Percentiles rank a stretch among this genome's conserved stretches.
phyloP scores from a whole-genome alignment of 2,113 vertebrate species.

The Riparia riparia region DNA sequence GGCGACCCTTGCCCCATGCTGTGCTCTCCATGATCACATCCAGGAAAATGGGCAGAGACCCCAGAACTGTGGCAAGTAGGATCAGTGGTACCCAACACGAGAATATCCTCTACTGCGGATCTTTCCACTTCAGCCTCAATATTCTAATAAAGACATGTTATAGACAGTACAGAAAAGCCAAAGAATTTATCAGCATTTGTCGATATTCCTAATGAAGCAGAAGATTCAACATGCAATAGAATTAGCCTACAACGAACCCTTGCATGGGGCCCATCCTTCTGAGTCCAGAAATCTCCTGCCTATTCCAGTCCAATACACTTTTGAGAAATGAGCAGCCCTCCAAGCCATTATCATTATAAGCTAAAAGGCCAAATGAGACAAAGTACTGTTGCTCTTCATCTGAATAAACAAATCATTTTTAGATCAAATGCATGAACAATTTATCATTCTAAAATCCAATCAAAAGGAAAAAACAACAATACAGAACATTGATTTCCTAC shows the following conservation, averaged over 20 bases:
- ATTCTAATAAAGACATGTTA: slow-evolving; percentile 7
- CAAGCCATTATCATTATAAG: slow-evolving; percentile 43
- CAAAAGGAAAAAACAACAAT: slow-evolving; percentile 62
- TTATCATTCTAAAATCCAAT: slow-evolving; percentile 53
- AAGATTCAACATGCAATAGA: slow-evolving; percentile 71
- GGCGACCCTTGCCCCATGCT: accelerated
- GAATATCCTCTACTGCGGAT: background rate
- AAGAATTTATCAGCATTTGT: slow-evolving; percentile 77
- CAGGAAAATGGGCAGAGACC: background rate
- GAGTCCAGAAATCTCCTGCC: slow-evolving; percentile 47
- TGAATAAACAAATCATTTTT: slow-evolving; percentile 60
- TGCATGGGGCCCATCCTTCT: slow-evolving; percentile 6
- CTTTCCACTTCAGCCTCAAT: background rate
- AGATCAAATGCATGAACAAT: slow-evolving; percentile 41
- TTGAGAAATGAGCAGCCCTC: slow-evolving; percentile 55
- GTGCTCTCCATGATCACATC: accelerated
- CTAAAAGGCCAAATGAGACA: slow-evolving; percentile 64
- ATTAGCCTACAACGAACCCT: slow-evolving; percentile 69
- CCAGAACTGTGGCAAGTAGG: background rate
- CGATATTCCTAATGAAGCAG: slow-evolving; percentile 78
- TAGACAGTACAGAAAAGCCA: slow-evolving; percentile 42
- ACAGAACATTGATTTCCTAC: slow-evolving; percentile 61
- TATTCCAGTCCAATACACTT: slow-evolving; percentile 54
- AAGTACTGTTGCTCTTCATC: slow-evolving; percentile 60
- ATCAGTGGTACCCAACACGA: background rate